phyloP scores from a whole-genome alignment of 1,140 invertebrate genomes.

The Antheraea pernyi region DNA sequence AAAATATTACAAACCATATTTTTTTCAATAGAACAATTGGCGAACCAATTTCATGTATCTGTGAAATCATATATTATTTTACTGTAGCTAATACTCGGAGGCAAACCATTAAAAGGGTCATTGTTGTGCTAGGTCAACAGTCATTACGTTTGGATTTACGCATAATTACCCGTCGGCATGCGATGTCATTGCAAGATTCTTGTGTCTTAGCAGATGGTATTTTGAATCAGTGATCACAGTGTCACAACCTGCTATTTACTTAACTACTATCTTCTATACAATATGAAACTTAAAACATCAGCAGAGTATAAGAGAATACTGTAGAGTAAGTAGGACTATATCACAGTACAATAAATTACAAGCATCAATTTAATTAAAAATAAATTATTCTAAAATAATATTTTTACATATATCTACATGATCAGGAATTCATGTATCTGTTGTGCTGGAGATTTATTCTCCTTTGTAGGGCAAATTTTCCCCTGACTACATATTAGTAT shows the following conservation, averaged over 20 bases:
- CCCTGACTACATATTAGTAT: too few species aligned
- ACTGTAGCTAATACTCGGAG: background rate
- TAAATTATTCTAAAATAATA: too few species aligned
- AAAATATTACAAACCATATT: too few species aligned
- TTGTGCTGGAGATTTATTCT: too few species aligned
- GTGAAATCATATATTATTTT: background rate
- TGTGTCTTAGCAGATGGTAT: background rate
- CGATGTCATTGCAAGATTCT: conserved; percentile 22
- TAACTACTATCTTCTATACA: background rate
- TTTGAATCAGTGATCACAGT: background rate
- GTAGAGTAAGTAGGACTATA: too few species aligned
- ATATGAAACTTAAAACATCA: background rate
- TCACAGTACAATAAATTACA: too few species aligned
- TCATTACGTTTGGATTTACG: conserved; percentile 11
- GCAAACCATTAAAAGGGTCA: conserved; percentile 28
- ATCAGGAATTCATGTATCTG: too few species aligned
- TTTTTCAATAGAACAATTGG: background rate
- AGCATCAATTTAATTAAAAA: too few species aligned
- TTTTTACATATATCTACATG: too few species aligned
- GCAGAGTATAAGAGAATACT: background rate
- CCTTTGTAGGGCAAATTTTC: too few species aligned
- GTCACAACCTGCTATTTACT: background rate
- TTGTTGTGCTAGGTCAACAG: conserved; percentile 22
- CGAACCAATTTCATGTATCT: background rate
- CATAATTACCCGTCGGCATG: conserved; percentile 29